Evolutionary conservation across 2,888 invertebrate genomes (phyloP).

Genomic region (Epinotia brunnichana): DNA sequence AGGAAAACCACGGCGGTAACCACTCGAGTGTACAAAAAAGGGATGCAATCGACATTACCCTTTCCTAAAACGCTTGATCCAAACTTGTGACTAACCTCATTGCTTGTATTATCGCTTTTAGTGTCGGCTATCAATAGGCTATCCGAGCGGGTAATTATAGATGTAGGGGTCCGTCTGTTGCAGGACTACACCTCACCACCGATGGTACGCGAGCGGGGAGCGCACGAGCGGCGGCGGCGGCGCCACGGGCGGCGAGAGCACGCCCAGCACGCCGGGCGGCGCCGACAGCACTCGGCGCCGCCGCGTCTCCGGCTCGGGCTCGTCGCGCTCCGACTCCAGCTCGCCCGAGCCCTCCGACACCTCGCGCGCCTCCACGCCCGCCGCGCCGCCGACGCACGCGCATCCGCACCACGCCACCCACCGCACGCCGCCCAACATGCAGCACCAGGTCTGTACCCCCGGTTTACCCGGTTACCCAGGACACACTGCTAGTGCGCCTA

Average conservation of each 20-base stretch:
- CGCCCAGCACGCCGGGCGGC: slow-evolving; percentile 78
- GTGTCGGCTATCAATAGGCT: slow-evolving; percentile 28
- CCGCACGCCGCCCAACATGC: slow-evolving; percentile 61
- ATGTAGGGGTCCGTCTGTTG: slow-evolving; percentile 45
- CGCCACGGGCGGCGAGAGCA: slow-evolving; percentile 64
- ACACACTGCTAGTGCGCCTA: too few species aligned
- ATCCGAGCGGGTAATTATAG: slow-evolving; percentile 39
- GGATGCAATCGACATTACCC: slow-evolving; percentile 18
- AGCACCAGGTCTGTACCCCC: slow-evolving; percentile 68
- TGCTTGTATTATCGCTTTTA: slow-evolving; percentile 33
- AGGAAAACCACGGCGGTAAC: not conserved
- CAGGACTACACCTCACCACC: slow-evolving; percentile 72
- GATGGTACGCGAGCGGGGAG: slow-evolving; percentile 76
- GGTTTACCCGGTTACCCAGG: too few species aligned
- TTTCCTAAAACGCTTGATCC: slow-evolving; percentile 34
- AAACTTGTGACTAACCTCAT: slow-evolving; percentile 18
- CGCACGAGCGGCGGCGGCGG: slow-evolving; percentile 56
- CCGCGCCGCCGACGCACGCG: slow-evolving; percentile 70
- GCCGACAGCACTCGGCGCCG: slow-evolving; percentile 76
- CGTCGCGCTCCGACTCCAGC: slow-evolving; percentile 80
- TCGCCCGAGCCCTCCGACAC: slow-evolving; percentile 85
- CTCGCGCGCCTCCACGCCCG: slow-evolving; percentile 84
- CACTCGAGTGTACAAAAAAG: not conserved
- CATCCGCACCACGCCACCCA: slow-evolving; percentile 61
- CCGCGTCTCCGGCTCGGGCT: slow-evolving; percentile 82